These are phyloP conservation scores for Brachylomia viminalis DNA, from an alignment of 2,888 invertebrate species.

Conservation along the genomic window DNA sequence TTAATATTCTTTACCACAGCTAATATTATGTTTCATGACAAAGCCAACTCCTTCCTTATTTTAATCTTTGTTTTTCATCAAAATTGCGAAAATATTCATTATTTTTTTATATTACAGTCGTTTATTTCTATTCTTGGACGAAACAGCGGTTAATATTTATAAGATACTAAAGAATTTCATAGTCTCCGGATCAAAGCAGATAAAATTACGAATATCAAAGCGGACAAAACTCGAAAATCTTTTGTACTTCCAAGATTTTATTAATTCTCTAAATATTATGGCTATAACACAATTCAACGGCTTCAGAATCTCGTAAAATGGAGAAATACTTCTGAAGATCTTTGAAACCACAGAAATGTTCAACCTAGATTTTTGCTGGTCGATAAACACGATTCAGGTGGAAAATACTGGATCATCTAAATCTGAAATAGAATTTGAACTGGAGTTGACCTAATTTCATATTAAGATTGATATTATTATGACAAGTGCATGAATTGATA, in stretches of 20 bases:
- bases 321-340: constrained; percentile 32
- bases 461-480: constrained; percentile 18
- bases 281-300: constrained; percentile 15
- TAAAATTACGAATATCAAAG: constrained; percentile 40
- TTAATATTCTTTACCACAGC: neutral
- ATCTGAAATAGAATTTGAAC: constrained; percentile 36
- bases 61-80: neutral
- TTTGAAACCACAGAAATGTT: constrained; percentile 23
- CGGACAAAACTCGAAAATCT: constrained; percentile 16
- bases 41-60: neutral
- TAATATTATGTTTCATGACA: constrained; percentile 1
- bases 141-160: constrained; percentile 39
- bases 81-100: constrained; percentile 30
- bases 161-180: constrained; percentile 46
- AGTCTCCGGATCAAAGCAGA: constrained; percentile 44
- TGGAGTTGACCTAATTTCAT: constrained; percentile 35
- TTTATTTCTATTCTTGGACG: constrained; percentile 32
- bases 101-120: no score
- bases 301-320: constrained; percentile 19
- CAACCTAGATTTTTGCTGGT: constrained; percentile 47
- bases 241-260: constrained; percentile 34
- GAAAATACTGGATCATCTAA: constrained; percentile 25
- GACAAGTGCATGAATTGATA: constrained; percentile 11
- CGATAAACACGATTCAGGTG: constrained; percentile 36
- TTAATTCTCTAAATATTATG: constrained; percentile 34